Base-by-base conservation (phyloP, 1,140 invertebrate species). In the Papilio helenus region DNA sequence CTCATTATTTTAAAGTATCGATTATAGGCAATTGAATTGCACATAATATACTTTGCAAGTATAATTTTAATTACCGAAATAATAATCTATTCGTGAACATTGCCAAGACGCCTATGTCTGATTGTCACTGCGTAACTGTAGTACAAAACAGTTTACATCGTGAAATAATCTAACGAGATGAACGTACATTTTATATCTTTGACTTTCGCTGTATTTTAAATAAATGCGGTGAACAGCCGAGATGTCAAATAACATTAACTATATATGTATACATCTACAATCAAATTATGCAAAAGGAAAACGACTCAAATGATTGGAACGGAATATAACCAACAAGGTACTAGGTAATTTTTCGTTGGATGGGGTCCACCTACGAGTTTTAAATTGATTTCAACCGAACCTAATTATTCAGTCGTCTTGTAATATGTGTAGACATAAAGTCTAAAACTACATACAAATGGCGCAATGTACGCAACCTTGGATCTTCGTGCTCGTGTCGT, bases 391-490 rank as follows among this genome's bases (percentile, higher is more conserved):
- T 55, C n/a, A 55, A 55, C 7, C 18, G 18, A 55, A 55, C 51
- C 51, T 55, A 55, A 55, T 18, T 51, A 51, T 18, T n/a, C 18
- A 55, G 51, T 51, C 49, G 16, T 55, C n/a, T 55, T 18, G 51
- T 20, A 55, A 55, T 55, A 18, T 55, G n/a, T 20, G n/a, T 55
- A 55, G 18, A 55, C 18, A 55, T 12, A 46, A 46, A 49, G 20
- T 10, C 9, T 18, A 29, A 65, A 26, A 65, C 55, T 61, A 18
- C 68, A 34, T n/a, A 20, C 68, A n/a, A 29, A 29, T 68, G 29
- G 65, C 39, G 34, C 39, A 23, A 49, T 73, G 12, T 44, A 73
- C 26, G 42, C 72, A 49, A 49, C 72, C 72, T 74, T 74, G 42
- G n/a, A 26, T 44, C 72, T 29, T 51, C 42, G 34, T 39, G 34